Conservation (phyloP, 2,888 invertebrate genomes). For the Drosophila phalerata region DNA sequence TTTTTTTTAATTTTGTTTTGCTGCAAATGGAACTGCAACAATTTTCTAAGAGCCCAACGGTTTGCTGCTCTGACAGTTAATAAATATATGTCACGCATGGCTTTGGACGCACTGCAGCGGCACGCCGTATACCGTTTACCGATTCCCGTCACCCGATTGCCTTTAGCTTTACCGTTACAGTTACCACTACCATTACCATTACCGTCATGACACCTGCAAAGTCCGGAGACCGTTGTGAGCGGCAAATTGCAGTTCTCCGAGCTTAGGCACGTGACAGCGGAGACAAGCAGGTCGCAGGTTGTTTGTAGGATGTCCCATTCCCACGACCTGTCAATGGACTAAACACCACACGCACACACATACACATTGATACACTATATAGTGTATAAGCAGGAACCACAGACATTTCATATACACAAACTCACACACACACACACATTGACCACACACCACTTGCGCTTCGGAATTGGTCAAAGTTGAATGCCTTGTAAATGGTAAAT, state of each 20-base stretch:
- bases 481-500: slow-evolving; percentile 56
- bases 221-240: slow-evolving; percentile 27
- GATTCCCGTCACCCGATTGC: neutral
- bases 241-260: slow-evolving; percentile 46
- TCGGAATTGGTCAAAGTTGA: slow-evolving; percentile 67
- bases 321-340: slow-evolving; percentile 62
- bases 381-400: slow-evolving; percentile 10
- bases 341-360: slow-evolving; percentile 24
- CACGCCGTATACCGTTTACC: slow-evolving; percentile 8
- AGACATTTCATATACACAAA: slow-evolving; percentile 9
- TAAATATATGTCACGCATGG: slow-evolving; percentile 73
- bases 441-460: slow-evolving; percentile 45
- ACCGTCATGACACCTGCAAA: slow-evolving; percentile 49
- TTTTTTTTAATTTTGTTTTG: slow-evolving; percentile 4
- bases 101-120: slow-evolving; percentile 68
- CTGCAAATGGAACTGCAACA: slow-evolving; percentile 48
- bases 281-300: slow-evolving; percentile 17
- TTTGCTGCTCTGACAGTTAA: slow-evolving; percentile 62
- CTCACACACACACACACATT: slow-evolving; percentile 7
- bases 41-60: slow-evolving; percentile 47
- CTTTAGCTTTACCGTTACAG: neutral
- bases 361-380: neutral
- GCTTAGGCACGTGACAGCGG: slow-evolving; percentile 71
- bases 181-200: neutral
- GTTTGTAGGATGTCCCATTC: slow-evolving; percentile 45